phyloP scores from a whole-genome alignment of 37 sponge, comb jelly and placozoan species.

The Sycon ciliatum region DNA sequence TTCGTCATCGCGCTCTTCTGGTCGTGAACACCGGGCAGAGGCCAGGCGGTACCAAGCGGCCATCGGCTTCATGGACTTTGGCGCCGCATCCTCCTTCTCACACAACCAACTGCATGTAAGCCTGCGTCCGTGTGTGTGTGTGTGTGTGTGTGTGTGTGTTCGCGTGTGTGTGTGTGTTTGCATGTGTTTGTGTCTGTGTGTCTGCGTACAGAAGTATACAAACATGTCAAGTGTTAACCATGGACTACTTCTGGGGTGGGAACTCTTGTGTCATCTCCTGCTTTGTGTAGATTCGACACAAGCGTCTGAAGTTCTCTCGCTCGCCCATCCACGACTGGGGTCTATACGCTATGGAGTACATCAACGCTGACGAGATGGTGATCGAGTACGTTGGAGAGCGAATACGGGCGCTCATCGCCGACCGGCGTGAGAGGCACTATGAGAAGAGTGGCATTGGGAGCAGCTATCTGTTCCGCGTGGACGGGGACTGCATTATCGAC shows the following conservation, averaged over 20 bases:
- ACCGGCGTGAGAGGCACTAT: slow-evolving; percentile 81
- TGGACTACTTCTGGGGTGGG: not conserved
- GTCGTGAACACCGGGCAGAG: no score
- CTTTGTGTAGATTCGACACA: slow-evolving; percentile 66
- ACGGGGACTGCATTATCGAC: slow-evolving; percentile 87
- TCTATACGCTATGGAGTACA: slow-evolving; percentile 84
- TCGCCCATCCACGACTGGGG: slow-evolving; percentile 99
- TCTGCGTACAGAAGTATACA: not conserved
- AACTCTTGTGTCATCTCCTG: not conserved
- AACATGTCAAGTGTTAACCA: not conserved
- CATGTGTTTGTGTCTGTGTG: no score
- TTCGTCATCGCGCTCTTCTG: no score
- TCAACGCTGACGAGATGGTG: slow-evolving; percentile 98
- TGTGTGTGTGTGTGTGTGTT: no score
- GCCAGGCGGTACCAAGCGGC: no score
- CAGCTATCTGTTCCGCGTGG: slow-evolving; percentile 94
- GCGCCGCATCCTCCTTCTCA: no score
- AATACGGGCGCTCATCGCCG: slow-evolving; percentile 74
- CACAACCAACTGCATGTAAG: no score
- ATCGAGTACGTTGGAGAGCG: slow-evolving; percentile 96
- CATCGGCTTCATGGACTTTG: no score
- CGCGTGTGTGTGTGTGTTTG: no score
- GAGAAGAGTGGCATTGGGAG: slow-evolving; percentile 94
- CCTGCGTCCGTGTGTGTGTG: no score
- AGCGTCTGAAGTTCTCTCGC: slow-evolving; percentile 82